Conservation (phyloP, 64 coral and sea anemone genomes). For the Platygyra sinensis region DNA sequence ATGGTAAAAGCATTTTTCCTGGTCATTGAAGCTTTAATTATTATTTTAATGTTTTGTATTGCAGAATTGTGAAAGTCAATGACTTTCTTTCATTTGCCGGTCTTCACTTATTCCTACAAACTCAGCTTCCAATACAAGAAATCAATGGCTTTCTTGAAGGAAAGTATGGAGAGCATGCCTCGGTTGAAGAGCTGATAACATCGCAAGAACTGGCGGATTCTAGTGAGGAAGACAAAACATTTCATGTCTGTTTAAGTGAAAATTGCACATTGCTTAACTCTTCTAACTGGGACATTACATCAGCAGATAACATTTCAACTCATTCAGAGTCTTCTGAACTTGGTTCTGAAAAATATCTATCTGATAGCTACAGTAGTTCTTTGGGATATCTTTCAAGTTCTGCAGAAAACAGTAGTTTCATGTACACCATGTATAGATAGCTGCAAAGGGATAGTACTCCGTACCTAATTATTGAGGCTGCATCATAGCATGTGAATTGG, state of each 20-base stretch:
- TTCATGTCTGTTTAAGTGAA: conserved; percentile 9
- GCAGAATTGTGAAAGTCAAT: conserved; percentile 76
- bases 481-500: too few species aligned
- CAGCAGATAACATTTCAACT: neutral
- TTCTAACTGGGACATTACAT: conserved; percentile 42
- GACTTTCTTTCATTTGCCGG: conserved; percentile 89
- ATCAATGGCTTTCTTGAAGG: conserved; percentile 93
- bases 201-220: conserved; percentile 29
- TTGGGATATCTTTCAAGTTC: conserved; percentile 8
- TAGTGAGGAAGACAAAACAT: conserved; percentile 36
- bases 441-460: neutral
- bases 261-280: conserved; percentile 27
- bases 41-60: conserved; percentile 29
- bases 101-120: conserved; percentile 98
- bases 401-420: conserved; percentile 32
- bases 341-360: conserved; percentile 18
- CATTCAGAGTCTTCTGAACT: conserved; percentile 4
- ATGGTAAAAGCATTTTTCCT: too few species aligned
- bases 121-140: conserved; percentile 75
- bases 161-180: conserved; percentile 76
- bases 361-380: conserved; percentile 2
- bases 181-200: conserved; percentile 75
- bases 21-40: neutral
- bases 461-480: too few species aligned
- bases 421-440: conserved; percentile 34